These are phyloP conservation scores for Mesorhabditis sp. DNA, from an alignment of 2,888 invertebrate species.

Conservation along the genomic window DNA sequence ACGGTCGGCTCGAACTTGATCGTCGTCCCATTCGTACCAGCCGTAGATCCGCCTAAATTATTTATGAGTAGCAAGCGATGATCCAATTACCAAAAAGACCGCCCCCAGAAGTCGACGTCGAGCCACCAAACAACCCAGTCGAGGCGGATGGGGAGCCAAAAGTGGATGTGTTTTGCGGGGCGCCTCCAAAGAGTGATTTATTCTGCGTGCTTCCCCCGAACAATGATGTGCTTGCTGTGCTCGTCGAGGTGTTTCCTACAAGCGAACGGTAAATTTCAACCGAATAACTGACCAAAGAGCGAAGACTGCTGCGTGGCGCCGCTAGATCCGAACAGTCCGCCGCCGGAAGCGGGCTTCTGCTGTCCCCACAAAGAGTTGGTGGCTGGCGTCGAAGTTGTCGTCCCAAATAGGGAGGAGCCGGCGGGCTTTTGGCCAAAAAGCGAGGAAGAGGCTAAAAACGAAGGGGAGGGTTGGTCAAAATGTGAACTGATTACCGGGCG, in stretches of 20 bases:
- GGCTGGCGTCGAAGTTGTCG: neutral
- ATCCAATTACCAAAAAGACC: neutral
- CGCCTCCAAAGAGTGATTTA: slow-evolving; percentile 13
- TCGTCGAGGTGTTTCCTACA: neutral
- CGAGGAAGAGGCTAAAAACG: neutral
- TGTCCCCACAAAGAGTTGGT: neutral
- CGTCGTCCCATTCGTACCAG: slow-evolving; percentile 68
- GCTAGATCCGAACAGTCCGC: slow-evolving; percentile 30
- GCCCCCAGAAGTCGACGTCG: neutral
- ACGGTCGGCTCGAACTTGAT: slow-evolving; percentile 77
- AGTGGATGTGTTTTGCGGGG: slow-evolving; percentile 1
- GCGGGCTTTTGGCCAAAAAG: slow-evolving; percentile 2
- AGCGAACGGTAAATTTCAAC: neutral
- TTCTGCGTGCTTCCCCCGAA: slow-evolving; percentile 4
- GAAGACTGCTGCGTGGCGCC: slow-evolving; percentile 10
- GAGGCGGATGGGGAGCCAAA: neutral
- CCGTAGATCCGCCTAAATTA: slow-evolving; percentile 14
- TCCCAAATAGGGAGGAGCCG: slow-evolving; percentile 2
- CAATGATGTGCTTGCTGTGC: neutral
- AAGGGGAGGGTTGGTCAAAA: neutral
- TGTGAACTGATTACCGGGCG: neutral
- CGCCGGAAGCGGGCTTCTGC: slow-evolving; percentile 32
- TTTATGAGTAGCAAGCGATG: neutral
- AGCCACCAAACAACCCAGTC: neutral
- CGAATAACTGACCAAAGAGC: neutral